Base-by-base conservation (phyloP, 2,113 vertebrate genomes). In the Triplophysa siluroides region DNA sequence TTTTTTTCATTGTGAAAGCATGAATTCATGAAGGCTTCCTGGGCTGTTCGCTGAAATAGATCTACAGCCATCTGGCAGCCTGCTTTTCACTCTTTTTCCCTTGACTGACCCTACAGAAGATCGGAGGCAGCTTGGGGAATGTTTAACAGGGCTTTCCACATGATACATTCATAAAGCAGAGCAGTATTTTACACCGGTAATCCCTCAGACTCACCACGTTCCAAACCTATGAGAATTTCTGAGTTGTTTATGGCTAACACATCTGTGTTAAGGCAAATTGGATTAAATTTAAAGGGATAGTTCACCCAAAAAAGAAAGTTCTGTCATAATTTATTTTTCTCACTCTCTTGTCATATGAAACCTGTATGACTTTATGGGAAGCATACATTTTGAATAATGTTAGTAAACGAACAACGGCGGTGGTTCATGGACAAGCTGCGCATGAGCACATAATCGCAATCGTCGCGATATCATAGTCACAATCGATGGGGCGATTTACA, bases 61-160 rank as follows among this genome's bases (percentile, higher is more conserved):
- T 67, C 63, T 74, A n/a, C 29, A 29, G 87, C 88, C 88, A 89
- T 73, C 82, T 88, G 87, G 84, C 85, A 33, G 1, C 65, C 60
- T 1, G 80, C 78, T 43, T 78, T 83, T 52, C 47, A 26, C 68
- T 73, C 5, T 14, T 50, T 26, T 80, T 78, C 81, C 73, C 62
- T 82, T 69, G 45, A 68, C 64, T 75, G 76, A 74, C 13, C 38
- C 75, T 33, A 1, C 43, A 70, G 13, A 78, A 43, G 61, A 65
- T 63, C 56, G 67, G 16, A 12, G 38, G 45, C 16, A 78, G 60
- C 47, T 29, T 33, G 47, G 50, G 80, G n/a, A 79, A 63, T 38
- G 60, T 80, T 73, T 65, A 16, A 54, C 1, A 50, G 61, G 45
- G 29, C 65, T 71, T 73, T 43, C 61, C 60, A 64, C 33, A 54